Percentiles rank a stretch among this genome's conserved stretches.
Evolutionary conservation across 2,113 vertebrate genomes (phyloP).

Genomic region (Sterrhoptilus dennistouni): DNA sequence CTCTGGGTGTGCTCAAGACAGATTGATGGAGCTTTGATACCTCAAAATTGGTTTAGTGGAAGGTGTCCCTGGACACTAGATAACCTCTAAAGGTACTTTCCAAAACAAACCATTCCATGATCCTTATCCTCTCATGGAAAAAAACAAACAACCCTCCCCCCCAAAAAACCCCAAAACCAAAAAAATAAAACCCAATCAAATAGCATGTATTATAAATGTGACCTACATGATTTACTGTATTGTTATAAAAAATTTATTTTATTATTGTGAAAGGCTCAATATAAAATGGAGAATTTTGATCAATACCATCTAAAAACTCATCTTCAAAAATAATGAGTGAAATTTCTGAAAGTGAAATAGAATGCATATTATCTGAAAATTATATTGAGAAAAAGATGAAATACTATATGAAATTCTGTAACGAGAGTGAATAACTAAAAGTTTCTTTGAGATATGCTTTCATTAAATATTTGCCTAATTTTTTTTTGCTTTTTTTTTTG

Average conservation of each 20-base stretch:
- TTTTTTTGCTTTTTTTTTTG: rapidly evolving
- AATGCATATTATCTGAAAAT: background rate
- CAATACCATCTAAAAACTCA: background rate
- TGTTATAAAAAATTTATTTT: background rate
- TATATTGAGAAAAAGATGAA: background rate
- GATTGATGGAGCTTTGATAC: background rate
- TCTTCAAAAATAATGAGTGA: background rate
- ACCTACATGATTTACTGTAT: background rate
- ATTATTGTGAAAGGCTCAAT: background rate
- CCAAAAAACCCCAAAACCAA: too few species aligned
- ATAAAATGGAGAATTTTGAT: background rate
- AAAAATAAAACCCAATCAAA: background rate
- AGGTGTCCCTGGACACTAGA: too few species aligned
- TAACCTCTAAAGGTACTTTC: background rate
- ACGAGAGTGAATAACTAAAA: background rate
- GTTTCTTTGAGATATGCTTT: background rate
- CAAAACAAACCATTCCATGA: background rate
- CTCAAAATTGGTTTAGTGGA: background rate
- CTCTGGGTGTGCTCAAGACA: background rate
- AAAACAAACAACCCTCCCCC: background rate
- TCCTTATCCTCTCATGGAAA: background rate
- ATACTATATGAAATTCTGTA: background rate
- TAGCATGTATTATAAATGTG: background rate
- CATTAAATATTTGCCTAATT: background rate
- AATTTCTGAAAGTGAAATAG: background rate